Base-by-base conservation (phyloP, 2,113 vertebrate species). In the Oreotrochilus melanogaster region DNA sequence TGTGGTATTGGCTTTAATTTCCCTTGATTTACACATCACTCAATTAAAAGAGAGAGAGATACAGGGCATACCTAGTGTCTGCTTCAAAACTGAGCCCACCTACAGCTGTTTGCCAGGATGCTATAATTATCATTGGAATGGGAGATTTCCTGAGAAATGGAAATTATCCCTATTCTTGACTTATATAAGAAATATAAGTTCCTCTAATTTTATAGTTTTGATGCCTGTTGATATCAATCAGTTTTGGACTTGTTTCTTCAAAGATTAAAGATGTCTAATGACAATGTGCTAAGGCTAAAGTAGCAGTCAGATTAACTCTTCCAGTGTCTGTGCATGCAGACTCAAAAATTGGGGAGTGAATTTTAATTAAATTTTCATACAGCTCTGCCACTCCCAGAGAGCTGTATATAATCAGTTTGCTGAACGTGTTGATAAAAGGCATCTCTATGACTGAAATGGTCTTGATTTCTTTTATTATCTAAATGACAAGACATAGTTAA, bases 401-500 rank as follows among this genome's bases (percentile, higher is more conserved):
- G 7, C 39, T 64, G 61, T 42, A 93, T 75, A 58, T 60, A 60
- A 42, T 79, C 62, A 75, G 42, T 62, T 22, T 75, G 43, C 48
- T 82, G 66, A 67, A 37, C 4, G 58, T 14, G 43, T 57, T 86
- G 51, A 28, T 65, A 51, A 80, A 91, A 94, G 39, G 67, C 54
- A 86, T 67, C 81, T 66, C 62, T 71, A 2, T 43, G 65, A 66
- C 50, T 89, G 69, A 93, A 91, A 94, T 39, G n/a, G 10, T 85
- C 53, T 54, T 70, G n/a, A 71, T 81, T 94, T 87, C 56, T 93
- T 84, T 70, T 72, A 76, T 43, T 93, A 67, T 48, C 65, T 88
- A 47, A 78, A 67, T 85, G 93, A 92, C 84, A 93, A 83, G 76
- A 30, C 51, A 66, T 4, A 95, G 83, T 88, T 91, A 93, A 60